Evolutionary conservation across 2,888 invertebrate species (phyloP).

Genomic region (Ellobium chinense): DNA sequence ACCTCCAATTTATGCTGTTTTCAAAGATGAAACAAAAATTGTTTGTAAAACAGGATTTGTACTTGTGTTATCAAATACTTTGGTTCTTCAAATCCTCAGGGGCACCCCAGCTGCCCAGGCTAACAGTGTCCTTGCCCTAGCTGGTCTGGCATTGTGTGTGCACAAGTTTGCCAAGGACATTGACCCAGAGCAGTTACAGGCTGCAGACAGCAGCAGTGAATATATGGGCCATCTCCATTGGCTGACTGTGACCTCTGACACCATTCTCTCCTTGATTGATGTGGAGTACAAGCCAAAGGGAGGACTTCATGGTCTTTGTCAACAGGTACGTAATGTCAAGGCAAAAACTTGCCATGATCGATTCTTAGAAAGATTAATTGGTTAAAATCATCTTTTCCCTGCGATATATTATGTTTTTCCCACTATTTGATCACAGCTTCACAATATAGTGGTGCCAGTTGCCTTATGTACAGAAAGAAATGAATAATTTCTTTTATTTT

Average conservation of each 20-base stretch:
- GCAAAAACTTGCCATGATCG: too few relatives aligned
- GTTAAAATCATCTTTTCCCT: not conserved
- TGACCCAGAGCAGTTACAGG: constrained; percentile 54
- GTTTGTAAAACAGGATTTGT: too few relatives aligned
- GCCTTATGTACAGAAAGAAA: too few relatives aligned
- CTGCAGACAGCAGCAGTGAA: constrained; percentile 60
- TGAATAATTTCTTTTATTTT: too few relatives aligned
- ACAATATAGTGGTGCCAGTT: too few relatives aligned
- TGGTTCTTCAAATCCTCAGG: constrained; percentile 52
- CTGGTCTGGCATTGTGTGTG: constrained; percentile 63
- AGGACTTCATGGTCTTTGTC: constrained; percentile 68
- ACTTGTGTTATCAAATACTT: too few relatives aligned
- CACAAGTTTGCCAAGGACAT: constrained; percentile 59
- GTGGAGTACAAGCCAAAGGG: constrained; percentile 65
- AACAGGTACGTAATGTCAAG: constrained; percentile 66
- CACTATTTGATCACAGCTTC: too few relatives aligned
- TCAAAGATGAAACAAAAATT: too few relatives aligned
- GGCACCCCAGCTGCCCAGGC: constrained; percentile 71
- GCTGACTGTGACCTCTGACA: constrained; percentile 68
- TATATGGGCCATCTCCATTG: constrained; percentile 71
- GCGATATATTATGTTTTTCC: not conserved
- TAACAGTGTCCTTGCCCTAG: constrained; percentile 71
- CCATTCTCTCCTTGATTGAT: constrained; percentile 69
- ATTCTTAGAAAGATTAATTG: not conserved
- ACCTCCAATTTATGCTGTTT: too few relatives aligned